Percentiles rank a stretch among this genome's conserved stretches.
These are phyloP conservation scores for Proisotoma minuta DNA, from an alignment of 2,888 invertebrate species.

Conservation along the genomic window DNA sequence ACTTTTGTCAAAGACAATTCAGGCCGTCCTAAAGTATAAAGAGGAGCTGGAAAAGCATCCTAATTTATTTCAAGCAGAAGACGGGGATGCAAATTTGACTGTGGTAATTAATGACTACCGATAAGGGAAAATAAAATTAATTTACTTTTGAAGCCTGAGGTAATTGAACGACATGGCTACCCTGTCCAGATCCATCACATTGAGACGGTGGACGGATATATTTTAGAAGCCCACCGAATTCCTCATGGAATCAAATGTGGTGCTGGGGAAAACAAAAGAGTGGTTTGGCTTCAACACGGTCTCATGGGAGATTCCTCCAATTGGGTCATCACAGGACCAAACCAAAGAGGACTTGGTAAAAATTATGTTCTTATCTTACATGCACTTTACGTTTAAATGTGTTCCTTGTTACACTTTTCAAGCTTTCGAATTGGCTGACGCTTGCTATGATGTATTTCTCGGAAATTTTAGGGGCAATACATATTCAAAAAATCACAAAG, in stretches of 20 bases:
- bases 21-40: not conserved
- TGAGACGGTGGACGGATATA: constrained; percentile 54
- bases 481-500: constrained; percentile 36
- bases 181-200: constrained; percentile 44
- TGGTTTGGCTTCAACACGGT: constrained; percentile 52
- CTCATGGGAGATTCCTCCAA: constrained; percentile 52
- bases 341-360: constrained; percentile 50
- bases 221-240: constrained; percentile 49
- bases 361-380: not conserved
- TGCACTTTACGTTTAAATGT: not conserved
- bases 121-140: not conserved
- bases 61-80: not conserved
- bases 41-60: not conserved
- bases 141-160: constrained; percentile 26
- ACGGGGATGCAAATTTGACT: not conserved
- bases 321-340: constrained; percentile 53
- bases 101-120: not conserved
- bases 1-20: not conserved
- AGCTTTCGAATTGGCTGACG: constrained; percentile 41
- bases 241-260: constrained; percentile 32
- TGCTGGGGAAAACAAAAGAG: constrained; percentile 22
- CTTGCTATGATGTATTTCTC: constrained; percentile 43
- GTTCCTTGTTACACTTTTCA: constrained; percentile 30
- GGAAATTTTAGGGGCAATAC: constrained; percentile 39
- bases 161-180: constrained; percentile 42